Evolutionary conservation across 2,797 vertebrate species (phyloP).

Genomic region (Pogoniulus pusillus): DNA sequence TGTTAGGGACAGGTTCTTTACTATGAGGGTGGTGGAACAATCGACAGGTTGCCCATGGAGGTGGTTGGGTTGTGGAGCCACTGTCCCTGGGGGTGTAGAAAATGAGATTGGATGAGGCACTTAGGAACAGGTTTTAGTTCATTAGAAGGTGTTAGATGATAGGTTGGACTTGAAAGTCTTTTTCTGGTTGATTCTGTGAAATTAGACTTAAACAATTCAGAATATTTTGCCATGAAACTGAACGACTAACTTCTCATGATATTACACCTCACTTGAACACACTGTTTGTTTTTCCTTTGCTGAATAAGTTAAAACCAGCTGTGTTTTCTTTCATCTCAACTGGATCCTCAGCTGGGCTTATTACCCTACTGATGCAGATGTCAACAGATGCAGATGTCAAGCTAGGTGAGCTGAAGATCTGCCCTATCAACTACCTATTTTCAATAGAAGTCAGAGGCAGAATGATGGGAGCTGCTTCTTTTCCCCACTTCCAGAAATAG

Average conservation of each 20-base stretch:
- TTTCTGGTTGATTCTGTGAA: neutral
- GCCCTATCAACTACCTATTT: neutral
- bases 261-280: neutral
- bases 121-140: too few relatives aligned
- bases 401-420: neutral
- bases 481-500: neutral
- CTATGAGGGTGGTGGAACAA: too few relatives aligned
- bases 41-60: too few relatives aligned
- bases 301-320: neutral
- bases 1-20: too few relatives aligned
- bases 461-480: neutral
- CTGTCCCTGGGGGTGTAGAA: too few relatives aligned
- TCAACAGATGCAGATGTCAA: too few relatives aligned
- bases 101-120: too few relatives aligned
- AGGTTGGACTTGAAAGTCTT: too few relatives aligned
- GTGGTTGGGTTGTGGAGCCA: too few relatives aligned
- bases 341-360: neutral
- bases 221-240: neutral
- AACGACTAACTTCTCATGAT: neutral
- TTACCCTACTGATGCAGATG: accelerated
- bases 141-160: too few relatives aligned
- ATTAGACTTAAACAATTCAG: neutral
- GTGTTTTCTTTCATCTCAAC: neutral
- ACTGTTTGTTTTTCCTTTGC: neutral
- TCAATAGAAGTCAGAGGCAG: neutral